Evolutionary conservation across 2,797 vertebrate genomes (phyloP), one percentile per base, ranked within the genome.

Genomic region (Onychomys torridus): DNA sequence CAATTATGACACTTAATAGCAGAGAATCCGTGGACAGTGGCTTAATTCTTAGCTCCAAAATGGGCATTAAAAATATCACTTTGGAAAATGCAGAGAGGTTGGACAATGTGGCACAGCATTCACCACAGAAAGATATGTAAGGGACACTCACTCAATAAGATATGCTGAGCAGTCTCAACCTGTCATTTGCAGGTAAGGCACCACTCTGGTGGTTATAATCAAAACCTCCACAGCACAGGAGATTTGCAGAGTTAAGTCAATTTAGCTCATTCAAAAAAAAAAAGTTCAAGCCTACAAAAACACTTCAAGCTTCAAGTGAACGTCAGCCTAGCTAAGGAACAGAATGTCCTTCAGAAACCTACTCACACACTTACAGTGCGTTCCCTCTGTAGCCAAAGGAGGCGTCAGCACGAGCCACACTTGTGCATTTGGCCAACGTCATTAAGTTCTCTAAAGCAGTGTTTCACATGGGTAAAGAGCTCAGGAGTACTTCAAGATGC

Each of bases 401-500:
- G 49, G 49, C 69, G 61, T 61, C 13, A 13, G 75, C 37, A 83
- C 63, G 93, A 0, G 0, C 40, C 52, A 59, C 23, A 4, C 94
- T 94, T 78, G 61, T 79, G 87, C 95, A 77, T 82, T 77, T 90
- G 96, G 96, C 69, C 52, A 67, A 93, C 93, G 82, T 37, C 93
- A 89, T 94, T 81, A 77, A 89, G 92, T 95, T 91, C 93, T 93
- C 69, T n/a, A 59, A 57, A 75, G 95, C 77, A 81, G 0, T 88
- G 77, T 90, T 96, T 97, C 71, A 46, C 59, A 43, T n/a, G 61
- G 78, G 91, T 93, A 77, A 93, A 88, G 86, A 57, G 76, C 77
- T 93, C 90, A 83, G 82, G 81, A 93, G 57, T 77, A 55, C 73
- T 95, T 96, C 73, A 93, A 93, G 95, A 95, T 16, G 69, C 93